Base-by-base conservation (phyloP, 2,797 vertebrate species). In the Cheracebus regulus region DNA sequence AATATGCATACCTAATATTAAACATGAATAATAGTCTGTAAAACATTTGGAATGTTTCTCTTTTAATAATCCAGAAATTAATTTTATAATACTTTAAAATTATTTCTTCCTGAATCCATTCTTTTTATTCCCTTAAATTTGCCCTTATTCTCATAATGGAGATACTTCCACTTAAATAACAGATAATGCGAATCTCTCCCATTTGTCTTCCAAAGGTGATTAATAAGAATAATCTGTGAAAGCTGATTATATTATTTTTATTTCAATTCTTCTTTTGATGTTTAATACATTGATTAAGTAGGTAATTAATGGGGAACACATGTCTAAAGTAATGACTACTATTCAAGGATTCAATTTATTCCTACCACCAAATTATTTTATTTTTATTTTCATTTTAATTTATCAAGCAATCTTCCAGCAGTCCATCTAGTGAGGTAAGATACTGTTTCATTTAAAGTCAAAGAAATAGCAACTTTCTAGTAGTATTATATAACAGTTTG, bases 361-460 rank as follows among this genome's bases (percentile, higher is more conserved):
- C 46, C 11, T 67, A 1, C 55, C 14, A 46, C 13, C 11, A 72
- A 70, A n/a, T 58, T 57, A 64, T n/a, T 50, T 52, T 78, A 50
- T 92, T 26, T n/a, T 58, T 88, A 14, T 33, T 85, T 83, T 70
- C 41, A 12, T 26, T 89, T 88, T 41, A 36, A 57, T 75, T 89
- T 67, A 5, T 87, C 17, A 87, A 79, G 81, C 76, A 78, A 9
- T 39, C 76, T 22, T 24, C 19, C 19, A 55, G 19, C 14, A 90
- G 41, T 86, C 90, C 90, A 90, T 90, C 96, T 46, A 93, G 82
- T 87, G 90, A 93, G 76, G 67, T 93, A 93, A 82, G 41, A 36
- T 39, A 67, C 5, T 76, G 19, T 44, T 95, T 70, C n/a, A 57
- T 89, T 83, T 86, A 50, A 70, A 76, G 15, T 67, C 17, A 90